phyloP scores from a whole-genome alignment of 2,888 invertebrate species.

The Seladonia tumulorum region DNA sequence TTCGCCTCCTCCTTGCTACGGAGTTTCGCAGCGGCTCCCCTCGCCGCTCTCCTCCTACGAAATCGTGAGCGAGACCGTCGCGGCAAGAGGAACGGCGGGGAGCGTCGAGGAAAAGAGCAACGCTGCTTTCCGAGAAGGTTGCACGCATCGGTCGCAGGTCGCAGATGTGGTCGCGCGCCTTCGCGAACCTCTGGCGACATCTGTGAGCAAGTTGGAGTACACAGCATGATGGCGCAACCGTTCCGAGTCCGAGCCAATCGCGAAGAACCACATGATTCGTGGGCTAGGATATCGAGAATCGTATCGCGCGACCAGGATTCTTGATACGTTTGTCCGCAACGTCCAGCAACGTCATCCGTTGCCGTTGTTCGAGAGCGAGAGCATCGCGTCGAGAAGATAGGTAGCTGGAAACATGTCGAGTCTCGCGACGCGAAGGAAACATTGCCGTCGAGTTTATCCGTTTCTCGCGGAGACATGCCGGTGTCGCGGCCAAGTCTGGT shows the following conservation, averaged over 20 bases:
- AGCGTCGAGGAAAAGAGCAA: neutral
- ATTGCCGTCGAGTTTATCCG: neutral
- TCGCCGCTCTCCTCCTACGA: neutral
- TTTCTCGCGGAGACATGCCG: conserved; percentile 16
- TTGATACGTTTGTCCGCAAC: neutral
- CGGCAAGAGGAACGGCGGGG: neutral
- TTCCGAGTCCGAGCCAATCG: conserved; percentile 37
- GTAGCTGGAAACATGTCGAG: conserved; percentile 5
- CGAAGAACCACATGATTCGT: conserved; percentile 41
- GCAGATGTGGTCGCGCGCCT: neutral
- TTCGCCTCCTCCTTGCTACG: neutral
- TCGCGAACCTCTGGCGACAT: conserved; percentile 20
- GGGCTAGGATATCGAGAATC: neutral
- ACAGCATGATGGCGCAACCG: neutral
- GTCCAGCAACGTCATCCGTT: neutral
- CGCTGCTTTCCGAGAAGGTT: neutral
- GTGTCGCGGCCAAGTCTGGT: conserved; percentile 62
- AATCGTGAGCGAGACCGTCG: neutral
- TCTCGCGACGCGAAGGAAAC: neutral
- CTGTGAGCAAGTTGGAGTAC: neutral
- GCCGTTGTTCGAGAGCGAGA: neutral
- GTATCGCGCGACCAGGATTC: neutral
- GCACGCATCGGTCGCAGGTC: neutral
- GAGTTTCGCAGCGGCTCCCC: neutral
- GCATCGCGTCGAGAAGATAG: neutral